A percentile compares a stretch with the other conserved stretches of the same genome.
These are phyloP conservation scores for Cephalotes varians DNA, from an alignment of 2,888 invertebrate genomes.

Conservation along the genomic window DNA sequence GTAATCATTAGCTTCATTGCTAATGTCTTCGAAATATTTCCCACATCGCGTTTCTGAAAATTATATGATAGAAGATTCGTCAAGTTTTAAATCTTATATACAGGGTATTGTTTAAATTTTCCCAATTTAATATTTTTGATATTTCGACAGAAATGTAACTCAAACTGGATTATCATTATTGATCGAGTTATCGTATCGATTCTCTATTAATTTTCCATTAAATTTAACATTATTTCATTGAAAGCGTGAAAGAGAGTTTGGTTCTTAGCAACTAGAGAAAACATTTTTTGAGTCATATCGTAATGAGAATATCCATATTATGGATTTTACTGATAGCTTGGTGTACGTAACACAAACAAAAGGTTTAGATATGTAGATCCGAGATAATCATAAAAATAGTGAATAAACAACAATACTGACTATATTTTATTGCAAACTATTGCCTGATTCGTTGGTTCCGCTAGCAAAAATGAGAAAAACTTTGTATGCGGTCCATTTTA, in stretches of 20 bases:
- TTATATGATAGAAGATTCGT: background rate
- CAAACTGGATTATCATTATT: background rate
- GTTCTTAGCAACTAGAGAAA: background rate
- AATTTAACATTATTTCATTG: background rate
- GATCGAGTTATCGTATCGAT: background rate
- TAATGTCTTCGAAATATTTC: constrained; percentile 3
- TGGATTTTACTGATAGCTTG: background rate
- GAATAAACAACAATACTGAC: constrained; percentile 57
- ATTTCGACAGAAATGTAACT: background rate
- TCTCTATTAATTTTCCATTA: background rate
- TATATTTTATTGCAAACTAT: constrained; percentile 48
- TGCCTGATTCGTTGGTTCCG: constrained; percentile 1
- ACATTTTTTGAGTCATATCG: constrained; percentile 38
- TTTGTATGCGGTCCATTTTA: constrained; percentile 10
- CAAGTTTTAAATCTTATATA: background rate
- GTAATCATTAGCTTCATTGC: background rate
- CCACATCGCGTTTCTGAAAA: background rate
- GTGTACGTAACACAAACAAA: constrained; percentile 47
- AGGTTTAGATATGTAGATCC: constrained; percentile 15
- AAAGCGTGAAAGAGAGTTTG: background rate
- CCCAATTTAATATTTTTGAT: background rate
- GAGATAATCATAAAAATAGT: constrained; percentile 28
- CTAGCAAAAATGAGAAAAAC: constrained; percentile 21
- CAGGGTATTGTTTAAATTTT: constrained; percentile 4
- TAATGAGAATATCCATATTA: constrained; percentile 5